Evolutionary conservation across 2,113 vertebrate genomes (phyloP), one percentile per base, ranked within the genome.

Genomic region (Mugil cephalus): DNA sequence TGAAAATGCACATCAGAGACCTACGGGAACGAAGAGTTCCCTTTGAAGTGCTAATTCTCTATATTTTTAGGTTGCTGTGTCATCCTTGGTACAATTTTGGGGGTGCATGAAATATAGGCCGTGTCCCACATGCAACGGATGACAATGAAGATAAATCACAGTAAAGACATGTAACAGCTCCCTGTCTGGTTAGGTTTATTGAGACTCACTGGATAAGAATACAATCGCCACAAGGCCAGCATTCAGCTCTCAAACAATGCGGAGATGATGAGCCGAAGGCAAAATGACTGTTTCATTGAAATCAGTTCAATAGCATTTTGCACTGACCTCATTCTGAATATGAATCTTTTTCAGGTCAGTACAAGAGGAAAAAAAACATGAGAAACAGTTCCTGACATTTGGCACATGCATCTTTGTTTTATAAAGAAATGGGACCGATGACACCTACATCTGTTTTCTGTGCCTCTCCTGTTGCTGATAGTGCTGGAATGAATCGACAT

Each of bases 331-430:
- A n/a, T n/a, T n/a, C n/a, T n/a, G n/a, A n/a, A n/a, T n/a, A n/a
- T n/a, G n/a, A n/a, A n/a, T n/a, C n/a, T n/a, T 77, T 60, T 53
- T 21, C 50, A 52, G 52, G 61, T 54, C 34, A 60, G 35, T 47
- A 13, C 2, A 17, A 58, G 17, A 6, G 47, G 24, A 14, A 36
- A 40, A 34, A 43, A 34, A 62, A 46, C 34, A 42, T 30, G 24
- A 5, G 24, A 30, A 5, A 30, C 24, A 30, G 8, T 15, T 70
- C 6, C 17, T 34, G 17, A 21, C 6, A 39, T 11, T 46, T 34
- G 24, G 24, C 24, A 30, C 24, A 30, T 5, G 38, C 46, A 47
- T 6, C 39, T 19, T 66, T 5, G 14, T 62, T 60, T 34, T 12
- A 19, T 12, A 1, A 38, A 39, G 38, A 53, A 45, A 59, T 6